Base-by-base conservation (phyloP, 2,888 invertebrate genomes). In the Biston stratarius region DNA sequence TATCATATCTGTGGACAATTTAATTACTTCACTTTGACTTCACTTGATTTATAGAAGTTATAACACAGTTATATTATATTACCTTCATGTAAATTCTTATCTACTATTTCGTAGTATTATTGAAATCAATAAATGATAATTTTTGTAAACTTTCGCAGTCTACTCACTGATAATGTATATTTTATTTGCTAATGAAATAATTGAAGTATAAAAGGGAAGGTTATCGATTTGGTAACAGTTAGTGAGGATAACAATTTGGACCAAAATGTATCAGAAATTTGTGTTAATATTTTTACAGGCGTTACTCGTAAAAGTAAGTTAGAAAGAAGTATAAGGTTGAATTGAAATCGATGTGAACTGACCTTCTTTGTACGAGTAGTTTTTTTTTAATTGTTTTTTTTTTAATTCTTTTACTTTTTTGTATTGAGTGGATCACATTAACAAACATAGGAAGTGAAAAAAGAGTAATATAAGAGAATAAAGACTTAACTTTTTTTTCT, bases 241-340 rank as follows among this genome's bases (percentile, higher is more conserved):
- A 67, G 61, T 67, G n/a, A 53, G 11, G 40, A 11, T 15, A 47
- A 48, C 24, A 47, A 10, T 48, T 38, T 34, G 12, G 44, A 15
- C 36, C 40, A 67, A 59, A 62, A 67, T 67, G 67, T 48, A 24
- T 42, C 15, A n/a, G 7, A 66, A 57, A 47, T 15, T 48, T 5
- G 24, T 62, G 8, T 58, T 67, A 0, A 7, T 58, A 53, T 83
- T 80, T 61, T 59, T 82, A 0, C 74, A 81, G 53, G 74, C 67
- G 38, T 66, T 78, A 9, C 60, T 78, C 38, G 38, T 83, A 0
- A 76, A 82, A 69, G 85, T 86, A 77, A 84, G 78, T 75, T 55
- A 24, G 11, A 53, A 38, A 2, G 0, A 38, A 38, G 24, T 24
- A 2, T 38, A 38, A 1, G 24, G 24, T 24, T 38, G 38, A 38